Percentiles rank a stretch among this genome's conserved stretches.
Evolutionary conservation across 2,797 vertebrate species (phyloP).

Genomic region (Tympanoctomys barrerae): DNA sequence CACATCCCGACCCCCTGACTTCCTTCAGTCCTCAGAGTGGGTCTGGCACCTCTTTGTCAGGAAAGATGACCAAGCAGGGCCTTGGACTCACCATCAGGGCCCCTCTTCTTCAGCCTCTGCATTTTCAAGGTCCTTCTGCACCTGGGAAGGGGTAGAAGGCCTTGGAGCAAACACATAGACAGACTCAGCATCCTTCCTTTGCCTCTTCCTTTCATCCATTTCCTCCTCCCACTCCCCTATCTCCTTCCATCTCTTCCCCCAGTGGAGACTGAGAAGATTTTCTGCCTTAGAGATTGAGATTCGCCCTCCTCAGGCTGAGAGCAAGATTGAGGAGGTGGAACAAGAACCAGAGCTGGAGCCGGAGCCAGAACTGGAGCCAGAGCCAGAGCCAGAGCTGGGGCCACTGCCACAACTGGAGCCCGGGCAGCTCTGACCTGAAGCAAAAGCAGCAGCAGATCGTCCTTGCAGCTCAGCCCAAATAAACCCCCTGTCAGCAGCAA

Average conservation of each 20-base stretch:
- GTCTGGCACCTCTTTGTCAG: not conserved
- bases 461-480: slow-evolving; percentile 46
- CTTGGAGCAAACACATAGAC: not conserved
- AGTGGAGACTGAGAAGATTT: slow-evolving; percentile 78
- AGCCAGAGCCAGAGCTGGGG: not conserved
- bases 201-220: not conserved
- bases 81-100: not conserved
- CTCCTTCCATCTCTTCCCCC: not conserved
- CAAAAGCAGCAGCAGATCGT: not conserved
- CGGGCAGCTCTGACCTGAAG: slow-evolving; percentile 23
- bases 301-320: slow-evolving; percentile 49
- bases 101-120: not conserved
- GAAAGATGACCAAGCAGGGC: not conserved
- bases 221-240: not conserved
- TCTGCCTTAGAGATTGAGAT: slow-evolving; percentile 77
- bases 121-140: not conserved
- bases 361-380: not conserved
- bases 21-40: slow-evolving; percentile 7
- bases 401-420: accelerated
- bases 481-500: slow-evolving; percentile 77
- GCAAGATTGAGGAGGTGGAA: slow-evolving; percentile 66
- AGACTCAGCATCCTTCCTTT: not conserved
- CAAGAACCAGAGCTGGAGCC: not conserved
- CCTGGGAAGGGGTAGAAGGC: not conserved
- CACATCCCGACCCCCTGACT: not conserved